Conservation (phyloP, 1,140 invertebrate species). For the Tetramorium parvispinum region DNA sequence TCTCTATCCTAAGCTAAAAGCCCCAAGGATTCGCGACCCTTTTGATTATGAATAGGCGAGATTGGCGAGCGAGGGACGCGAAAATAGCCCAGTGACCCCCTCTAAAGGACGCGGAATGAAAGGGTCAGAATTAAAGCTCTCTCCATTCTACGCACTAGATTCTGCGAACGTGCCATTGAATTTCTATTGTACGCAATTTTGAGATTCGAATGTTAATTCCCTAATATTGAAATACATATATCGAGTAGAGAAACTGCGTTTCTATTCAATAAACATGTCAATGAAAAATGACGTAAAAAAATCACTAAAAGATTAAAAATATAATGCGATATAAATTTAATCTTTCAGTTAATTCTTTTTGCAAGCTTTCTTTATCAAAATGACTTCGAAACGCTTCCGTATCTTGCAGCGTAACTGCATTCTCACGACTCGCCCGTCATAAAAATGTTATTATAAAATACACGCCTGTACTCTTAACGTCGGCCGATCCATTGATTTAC, state of each 20-base stretch:
- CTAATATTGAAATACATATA: neutral
- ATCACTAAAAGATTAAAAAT: neutral
- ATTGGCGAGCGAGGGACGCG: slow-evolving; percentile 38
- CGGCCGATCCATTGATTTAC: slow-evolving; percentile 64
- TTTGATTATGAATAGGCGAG: slow-evolving; percentile 67
- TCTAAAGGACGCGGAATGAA: slow-evolving; percentile 57
- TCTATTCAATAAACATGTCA: neutral
- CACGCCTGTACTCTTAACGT: slow-evolving; percentile 46
- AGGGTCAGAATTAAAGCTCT: slow-evolving; percentile 66
- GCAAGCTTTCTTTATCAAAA: neutral
- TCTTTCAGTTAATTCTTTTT: no score
- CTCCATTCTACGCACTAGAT: slow-evolving; percentile 35
- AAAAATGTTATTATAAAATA: slow-evolving; percentile 45
- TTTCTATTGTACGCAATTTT: slow-evolving; percentile 23
- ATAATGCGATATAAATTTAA: neutral
- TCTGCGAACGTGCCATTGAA: slow-evolving; percentile 23
- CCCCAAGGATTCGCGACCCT: slow-evolving; percentile 38
- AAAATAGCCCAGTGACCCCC: slow-evolving; percentile 41
- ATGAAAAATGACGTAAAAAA: neutral
- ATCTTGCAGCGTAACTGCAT: neutral
- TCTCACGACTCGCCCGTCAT: slow-evolving; percentile 30
- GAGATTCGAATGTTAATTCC: slow-evolving; percentile 22
- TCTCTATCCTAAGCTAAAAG: slow-evolving; percentile 54
- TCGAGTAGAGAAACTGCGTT: neutral
- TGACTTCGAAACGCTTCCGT: neutral